Evolutionary conservation across 2,888 invertebrate species (phyloP), one percentile per base, ranked within the genome.

Genomic region (Eupithecia insigniata): DNA sequence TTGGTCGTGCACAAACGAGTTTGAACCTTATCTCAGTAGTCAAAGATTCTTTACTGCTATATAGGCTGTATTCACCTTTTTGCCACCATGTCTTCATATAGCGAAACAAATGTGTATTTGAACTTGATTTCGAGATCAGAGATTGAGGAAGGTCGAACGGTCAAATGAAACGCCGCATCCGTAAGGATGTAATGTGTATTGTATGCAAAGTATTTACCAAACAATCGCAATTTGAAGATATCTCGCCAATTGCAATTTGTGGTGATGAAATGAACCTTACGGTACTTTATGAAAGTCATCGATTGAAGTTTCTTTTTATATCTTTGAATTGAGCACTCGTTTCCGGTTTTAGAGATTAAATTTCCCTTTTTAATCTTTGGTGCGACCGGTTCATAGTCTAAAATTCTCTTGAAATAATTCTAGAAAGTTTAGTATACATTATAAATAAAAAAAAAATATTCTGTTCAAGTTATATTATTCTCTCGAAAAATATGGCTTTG

Each of bases 191-290:
- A 68, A 34, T 71, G 39, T 34, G 34, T 61, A 65, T 66, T 70
- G 64, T 76, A 66, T 69, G 60, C 58, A 22, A 71, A 71, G 43
- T 64, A 26, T 66, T 58, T 68, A 65, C 67, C 39, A 66, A 68
- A 58, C 70, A 70, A 69, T 74, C 26, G 66, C 18, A 62, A 71
- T 70, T 34, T 60, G 7, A 60, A 34, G 58, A 51, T 51, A 51
- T 12, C 55, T 55, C 55, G 55, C 60, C 60, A 30, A 28, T 58
- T 58, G 28, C 28, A 58, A 58, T 60, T 60, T 18, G 60, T 2
- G 30, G 30, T 60, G 32, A 30, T 66, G 65, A 28, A 66, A 66
- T 22, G 4, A 51, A 22, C 46, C 8, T 10, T 51, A 51, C 46
- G 46, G 46, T 51, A 10, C 60, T 18, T 22, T 55, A n/a, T 26